Conservation (phyloP, 1,140 invertebrate genomes). For the Globodera rostochiensis region DNA sequence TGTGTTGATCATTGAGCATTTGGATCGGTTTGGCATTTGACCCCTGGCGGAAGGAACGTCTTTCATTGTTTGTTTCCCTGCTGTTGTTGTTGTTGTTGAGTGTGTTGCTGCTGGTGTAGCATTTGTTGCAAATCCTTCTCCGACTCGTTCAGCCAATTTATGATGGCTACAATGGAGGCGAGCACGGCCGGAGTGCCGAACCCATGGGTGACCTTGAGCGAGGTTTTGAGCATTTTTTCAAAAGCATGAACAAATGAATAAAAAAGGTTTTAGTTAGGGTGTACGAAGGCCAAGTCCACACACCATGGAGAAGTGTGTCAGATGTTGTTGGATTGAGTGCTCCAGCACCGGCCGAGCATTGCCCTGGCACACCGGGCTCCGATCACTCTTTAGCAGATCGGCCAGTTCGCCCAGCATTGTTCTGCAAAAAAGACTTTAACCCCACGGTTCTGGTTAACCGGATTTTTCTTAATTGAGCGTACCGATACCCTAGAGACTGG, state of each 20-base stretch:
- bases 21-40: background rate
- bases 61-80: constrained; percentile 1
- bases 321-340: constrained; percentile 88
- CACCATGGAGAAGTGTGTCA: constrained; percentile 89
- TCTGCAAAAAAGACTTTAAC: constrained; percentile 1
- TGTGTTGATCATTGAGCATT: background rate
- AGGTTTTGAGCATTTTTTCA: background rate
- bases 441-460: background rate
- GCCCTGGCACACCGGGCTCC: constrained; percentile 86
- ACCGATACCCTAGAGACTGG: no score
- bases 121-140: constrained; percentile 27
- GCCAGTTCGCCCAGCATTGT: constrained; percentile 77
- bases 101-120: background rate
- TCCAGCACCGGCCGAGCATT: constrained; percentile 88
- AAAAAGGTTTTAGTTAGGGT: background rate
- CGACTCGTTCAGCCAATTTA: constrained; percentile 39
- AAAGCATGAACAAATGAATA: background rate
- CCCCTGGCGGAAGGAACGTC: background rate
- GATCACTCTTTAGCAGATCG: constrained; percentile 93
- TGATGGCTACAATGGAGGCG: constrained; percentile 67
- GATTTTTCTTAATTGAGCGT: background rate
- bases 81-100: background rate
- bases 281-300: background rate
- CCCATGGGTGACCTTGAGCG: constrained; percentile 38
- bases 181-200: constrained; percentile 38